Evolutionary conservation across 1,140 invertebrate genomes (phyloP), one percentile per base, ranked within the genome.

Genomic region (Scaptomyza graminum): DNA sequence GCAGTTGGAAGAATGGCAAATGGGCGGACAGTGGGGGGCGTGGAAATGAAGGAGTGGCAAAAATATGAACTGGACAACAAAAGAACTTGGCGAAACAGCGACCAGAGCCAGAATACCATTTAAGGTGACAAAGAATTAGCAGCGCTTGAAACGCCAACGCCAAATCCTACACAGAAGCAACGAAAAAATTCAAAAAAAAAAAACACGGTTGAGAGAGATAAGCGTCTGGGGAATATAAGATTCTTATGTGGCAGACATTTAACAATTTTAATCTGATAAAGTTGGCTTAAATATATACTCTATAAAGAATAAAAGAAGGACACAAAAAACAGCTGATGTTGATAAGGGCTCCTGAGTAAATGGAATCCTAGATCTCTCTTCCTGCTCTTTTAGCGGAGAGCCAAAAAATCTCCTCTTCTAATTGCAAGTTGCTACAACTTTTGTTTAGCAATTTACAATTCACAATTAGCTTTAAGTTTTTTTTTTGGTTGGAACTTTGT

Each of bases 91-190:
- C 41, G n/a, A 46, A 59, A 34, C 41, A 12, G 13, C 11, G 18
- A 22, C 11, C 5, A 59, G 46, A 18, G 66, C 54, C 52, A 47
- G 47, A 39, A 6, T 46, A 47, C 47, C 47, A 31, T 59, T 71
- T 52, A 52, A 52, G 68, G 83, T 82, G 82, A 87, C 78, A 88
- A 70, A 75, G 79, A 88, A 88, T 87, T 87, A 88, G 75, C 83
- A 67, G 57, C 73, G 44, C 61, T 61, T 52, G 64, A 76, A 80
- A 46, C 31, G 43, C 55, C 11, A 13, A 31, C 28, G 5, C 28
- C 5, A 13, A 57, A 57, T 57, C 9, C 22, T 25, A 16, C 3
- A n/a, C 37, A 41, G 28, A n/a, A n/a, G n/a, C n/a, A n/a, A n/a
- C 4, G 18, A 22, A 0, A 22, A 28, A 31, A 46, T 61, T 34